phyloP scores from a whole-genome alignment of 1,140 invertebrate species.

The Drosophila trapezifrons region DNA sequence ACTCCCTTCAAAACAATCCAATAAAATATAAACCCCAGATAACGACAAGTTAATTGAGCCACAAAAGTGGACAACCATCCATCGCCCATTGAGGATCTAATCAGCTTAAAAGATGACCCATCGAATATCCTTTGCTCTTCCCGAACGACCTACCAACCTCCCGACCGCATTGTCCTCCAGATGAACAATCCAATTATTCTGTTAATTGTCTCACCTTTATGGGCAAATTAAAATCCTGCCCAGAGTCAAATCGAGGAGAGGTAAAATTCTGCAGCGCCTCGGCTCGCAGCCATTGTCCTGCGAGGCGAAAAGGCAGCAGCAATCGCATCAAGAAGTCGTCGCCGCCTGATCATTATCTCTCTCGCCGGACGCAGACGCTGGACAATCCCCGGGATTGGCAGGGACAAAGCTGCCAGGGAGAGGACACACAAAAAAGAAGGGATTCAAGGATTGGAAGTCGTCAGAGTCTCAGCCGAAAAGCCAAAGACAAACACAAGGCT shows the following conservation, averaged over 20 bases:
- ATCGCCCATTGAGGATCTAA: slow-evolving; percentile 34
- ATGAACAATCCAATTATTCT: slow-evolving; percentile 80
- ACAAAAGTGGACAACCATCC: slow-evolving; percentile 3
- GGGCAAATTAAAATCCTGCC: slow-evolving; percentile 78
- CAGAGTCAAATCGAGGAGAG: slow-evolving; percentile 67
- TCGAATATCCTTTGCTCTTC: slow-evolving; percentile 15
- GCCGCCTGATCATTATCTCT: slow-evolving; percentile 72
- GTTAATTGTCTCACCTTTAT: slow-evolving; percentile 83
- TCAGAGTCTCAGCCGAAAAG: slow-evolving; percentile 57
- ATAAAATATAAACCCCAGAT: slow-evolving; percentile 9
- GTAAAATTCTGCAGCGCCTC: slow-evolving; percentile 8
- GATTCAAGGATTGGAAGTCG: slow-evolving; percentile 24
- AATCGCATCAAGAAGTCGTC: slow-evolving; percentile 82
- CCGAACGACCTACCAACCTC: background rate
- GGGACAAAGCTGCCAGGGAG: slow-evolving; percentile 18
- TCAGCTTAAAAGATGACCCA: slow-evolving; percentile 43
- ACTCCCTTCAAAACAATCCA: background rate
- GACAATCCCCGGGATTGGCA: slow-evolving; percentile 35
- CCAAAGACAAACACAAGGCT: slow-evolving; percentile 70
- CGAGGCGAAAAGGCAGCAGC: slow-evolving; percentile 47
- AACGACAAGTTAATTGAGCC: slow-evolving; percentile 25
- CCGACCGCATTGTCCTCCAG: slow-evolving; percentile 54
- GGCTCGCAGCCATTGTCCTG: slow-evolving; percentile 53
- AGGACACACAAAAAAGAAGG: slow-evolving; percentile 21
- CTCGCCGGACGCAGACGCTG: slow-evolving; percentile 34